Base-by-base conservation (phyloP, 2,797 vertebrate genomes). In the Leptatherina wallacei region DNA sequence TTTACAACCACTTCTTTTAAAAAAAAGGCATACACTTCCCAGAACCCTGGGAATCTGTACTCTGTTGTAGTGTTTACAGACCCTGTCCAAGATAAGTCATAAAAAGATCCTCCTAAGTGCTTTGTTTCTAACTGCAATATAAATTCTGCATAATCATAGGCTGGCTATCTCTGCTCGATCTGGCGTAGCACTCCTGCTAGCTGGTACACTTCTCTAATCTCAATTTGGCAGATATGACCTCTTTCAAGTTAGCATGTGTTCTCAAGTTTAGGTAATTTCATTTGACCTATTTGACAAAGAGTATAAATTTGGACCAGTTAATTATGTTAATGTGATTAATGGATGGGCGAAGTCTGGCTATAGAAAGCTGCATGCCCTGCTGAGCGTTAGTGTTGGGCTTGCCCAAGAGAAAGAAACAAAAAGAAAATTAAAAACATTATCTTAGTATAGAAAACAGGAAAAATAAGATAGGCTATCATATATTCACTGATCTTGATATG, bases 171-270 rank as follows among this genome's bases (percentile, higher is more conserved):
- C 89, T 86, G 88, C 86, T 92, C 73, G 60, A 85, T 88, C 82
- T 89, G 89, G 89, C 82, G 29, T 81, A 85, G 88, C 88, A 88
- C 84, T 81, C 83, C 81, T 86, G 88, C 89, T 90, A 65, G 87
- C 92, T 92, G 92, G 89, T 92, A 92, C 83, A 88, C 78, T 90
- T 90, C 85, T 89, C 88, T 90, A 93, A 93, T 94, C 93, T 94
- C 93, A 91, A 94, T 91, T 93, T 93, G 93, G 91, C 92, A 93
- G 92, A 93, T 92, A 91, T 91, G 89, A 92, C 92, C 91, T 89
- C 87, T 89, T 90, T 91, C 85, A 86, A 89, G 90, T 90, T 83
- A 84, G 71, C 86, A 69, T 69, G 85, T 58, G 78, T 85, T 89
- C 77, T 85, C 88, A 86, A 81, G 81, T 91, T 90, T 81, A 89